Conservation (phyloP, 2,888 invertebrate species). For the Rhingia rostrata region DNA sequence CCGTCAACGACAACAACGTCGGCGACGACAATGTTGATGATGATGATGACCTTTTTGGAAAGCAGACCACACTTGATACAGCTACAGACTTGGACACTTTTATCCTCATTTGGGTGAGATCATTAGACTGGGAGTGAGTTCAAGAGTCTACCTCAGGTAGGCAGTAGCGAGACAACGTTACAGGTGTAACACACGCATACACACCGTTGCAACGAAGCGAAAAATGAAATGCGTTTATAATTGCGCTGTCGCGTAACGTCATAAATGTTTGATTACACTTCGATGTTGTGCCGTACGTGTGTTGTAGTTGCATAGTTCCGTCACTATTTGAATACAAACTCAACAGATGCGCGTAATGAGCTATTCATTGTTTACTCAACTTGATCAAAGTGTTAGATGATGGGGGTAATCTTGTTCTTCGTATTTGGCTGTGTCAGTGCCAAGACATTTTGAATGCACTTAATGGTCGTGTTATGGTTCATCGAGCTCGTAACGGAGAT, state of each 20-base stretch:
- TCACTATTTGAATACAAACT: slow-evolving; percentile 49
- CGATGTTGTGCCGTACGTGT: slow-evolving; percentile 9
- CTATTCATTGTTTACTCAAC: slow-evolving; percentile 46
- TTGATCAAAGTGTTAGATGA: slow-evolving; percentile 8
- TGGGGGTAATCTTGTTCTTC: not conserved
- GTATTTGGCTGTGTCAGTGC: slow-evolving; percentile 3
- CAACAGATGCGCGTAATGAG: slow-evolving; percentile 67
- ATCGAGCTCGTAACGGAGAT: slow-evolving; percentile 21
- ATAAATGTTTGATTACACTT: slow-evolving; percentile 46
- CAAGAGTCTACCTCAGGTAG: slow-evolving; percentile 51
- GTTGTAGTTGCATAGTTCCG: not conserved
- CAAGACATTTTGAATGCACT: slow-evolving; percentile 13
- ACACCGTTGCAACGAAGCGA: not conserved
- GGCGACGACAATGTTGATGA: slow-evolving; percentile 36
- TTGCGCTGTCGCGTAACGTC: slow-evolving; percentile 50
- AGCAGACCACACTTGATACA: slow-evolving; percentile 41
- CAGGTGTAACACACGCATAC: slow-evolving; percentile 52
- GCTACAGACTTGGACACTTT: slow-evolving; percentile 33
- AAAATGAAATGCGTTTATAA: slow-evolving; percentile 63
- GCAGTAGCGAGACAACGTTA: slow-evolving; percentile 17
- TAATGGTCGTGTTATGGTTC: slow-evolving; percentile 30
- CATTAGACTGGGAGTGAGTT: slow-evolving; percentile 67
- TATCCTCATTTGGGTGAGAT: slow-evolving; percentile 64
- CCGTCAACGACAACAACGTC: slow-evolving; percentile 25
- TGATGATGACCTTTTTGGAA: slow-evolving; percentile 67